phyloP scores from a whole-genome alignment of 2,113 vertebrate genomes.

The Beaufortia kweichowensis region DNA sequence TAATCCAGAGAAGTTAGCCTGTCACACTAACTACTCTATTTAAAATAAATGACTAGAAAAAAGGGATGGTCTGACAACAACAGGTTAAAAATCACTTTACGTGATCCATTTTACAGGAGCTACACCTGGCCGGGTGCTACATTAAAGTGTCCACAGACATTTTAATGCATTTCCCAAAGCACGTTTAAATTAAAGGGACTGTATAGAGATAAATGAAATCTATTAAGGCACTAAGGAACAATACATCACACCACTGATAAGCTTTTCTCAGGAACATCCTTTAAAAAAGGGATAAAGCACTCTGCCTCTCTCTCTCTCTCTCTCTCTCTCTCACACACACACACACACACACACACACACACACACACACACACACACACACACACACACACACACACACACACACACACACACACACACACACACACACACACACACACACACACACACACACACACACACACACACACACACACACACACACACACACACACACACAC shows the following conservation, averaged over 20 bases:
- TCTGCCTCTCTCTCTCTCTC: too few species aligned
- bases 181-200: constrained; percentile 71
- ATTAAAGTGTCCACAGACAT: constrained; percentile 69
- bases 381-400: too few species aligned
- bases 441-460: too few species aligned
- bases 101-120: constrained; percentile 59
- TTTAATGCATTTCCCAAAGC: constrained; percentile 68
- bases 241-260: constrained; percentile 72
- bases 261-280: constrained; percentile 61
- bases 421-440: too few species aligned
- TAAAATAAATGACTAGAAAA: constrained; percentile 66
- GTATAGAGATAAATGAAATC: constrained; percentile 73
- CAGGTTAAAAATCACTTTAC: constrained; percentile 72
- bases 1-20: constrained; percentile 62
- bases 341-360: too few species aligned
- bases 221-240: constrained; percentile 72
- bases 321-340: too few species aligned
- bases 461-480: too few species aligned
- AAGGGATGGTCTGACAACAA: constrained; percentile 68
- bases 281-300: constrained; percentile 43
- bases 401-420: too few species aligned
- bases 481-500: constrained; percentile 17
- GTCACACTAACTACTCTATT: constrained; percentile 47
- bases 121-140: constrained; percentile 57
- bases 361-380: too few species aligned